Conservation (phyloP, 2,888 invertebrate species). For the Ochlodes sylvanus region DNA sequence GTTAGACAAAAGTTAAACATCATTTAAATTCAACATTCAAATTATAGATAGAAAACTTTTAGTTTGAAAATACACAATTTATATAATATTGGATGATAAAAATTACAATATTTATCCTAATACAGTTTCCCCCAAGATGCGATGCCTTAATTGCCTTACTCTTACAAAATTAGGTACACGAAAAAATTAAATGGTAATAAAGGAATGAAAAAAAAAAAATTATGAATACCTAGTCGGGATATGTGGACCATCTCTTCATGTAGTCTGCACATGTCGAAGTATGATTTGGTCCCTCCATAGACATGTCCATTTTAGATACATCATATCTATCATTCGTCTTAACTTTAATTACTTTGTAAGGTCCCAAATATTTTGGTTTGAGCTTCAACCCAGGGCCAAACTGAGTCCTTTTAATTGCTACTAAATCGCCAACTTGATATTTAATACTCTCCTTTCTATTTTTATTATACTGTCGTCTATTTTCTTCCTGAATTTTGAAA, state of each 20-base stretch:
- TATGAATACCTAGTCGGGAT: too few species aligned
- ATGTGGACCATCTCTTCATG: not conserved
- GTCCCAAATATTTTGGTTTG: slow-evolving; percentile 44
- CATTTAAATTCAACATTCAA: too few species aligned
- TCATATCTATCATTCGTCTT: slow-evolving; percentile 38
- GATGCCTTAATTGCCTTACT: too few species aligned
- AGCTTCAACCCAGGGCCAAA: slow-evolving; percentile 43
- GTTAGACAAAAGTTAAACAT: too few species aligned
- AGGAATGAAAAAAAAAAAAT: too few species aligned
- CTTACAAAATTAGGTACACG: too few species aligned
- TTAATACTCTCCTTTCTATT: slow-evolving; percentile 40
- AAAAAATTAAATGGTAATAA: too few species aligned
- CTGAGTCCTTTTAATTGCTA: slow-evolving; percentile 48
- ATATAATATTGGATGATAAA: too few species aligned
- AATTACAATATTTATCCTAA: too few species aligned
- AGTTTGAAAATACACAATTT: too few species aligned
- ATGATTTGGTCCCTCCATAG: not conserved
- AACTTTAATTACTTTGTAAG: slow-evolving; percentile 40
- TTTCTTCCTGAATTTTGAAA: slow-evolving; percentile 40
- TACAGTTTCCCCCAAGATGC: too few species aligned
- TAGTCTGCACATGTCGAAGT: not conserved
- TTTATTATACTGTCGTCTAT: slow-evolving; percentile 41
- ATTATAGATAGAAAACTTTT: too few species aligned
- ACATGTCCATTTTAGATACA: not conserved
- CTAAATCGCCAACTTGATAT: slow-evolving; percentile 45